These are phyloP conservation scores for Psammodynastes pulverulentus DNA, from an alignment of 2,113 vertebrate species.

Conservation along the genomic window DNA sequence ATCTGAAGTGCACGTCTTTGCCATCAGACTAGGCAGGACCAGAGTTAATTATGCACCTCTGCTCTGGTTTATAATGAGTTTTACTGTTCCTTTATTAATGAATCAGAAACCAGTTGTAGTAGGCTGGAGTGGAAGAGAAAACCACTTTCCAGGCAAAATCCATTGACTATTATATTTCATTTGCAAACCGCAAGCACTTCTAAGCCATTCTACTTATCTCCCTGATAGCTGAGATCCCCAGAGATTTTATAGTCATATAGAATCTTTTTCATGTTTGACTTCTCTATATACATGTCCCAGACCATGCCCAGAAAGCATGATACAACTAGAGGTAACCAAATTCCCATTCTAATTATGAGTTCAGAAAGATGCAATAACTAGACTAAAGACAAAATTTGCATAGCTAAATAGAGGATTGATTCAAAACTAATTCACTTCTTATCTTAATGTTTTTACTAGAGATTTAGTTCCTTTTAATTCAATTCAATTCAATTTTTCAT, in stretches of 20 bases:
- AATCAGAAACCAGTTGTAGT: constrained; percentile 64
- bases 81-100: constrained; percentile 67
- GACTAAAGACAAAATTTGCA: not conserved
- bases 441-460: not conserved
- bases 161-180: constrained; percentile 28
- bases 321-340: not conserved
- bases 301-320: not conserved
- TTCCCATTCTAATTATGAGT: not conserved
- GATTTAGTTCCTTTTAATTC: not conserved
- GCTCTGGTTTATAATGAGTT: constrained; percentile 61
- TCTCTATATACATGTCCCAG: accelerated
- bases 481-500: too few species aligned
- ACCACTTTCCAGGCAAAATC: constrained; percentile 50
- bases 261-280: not conserved
- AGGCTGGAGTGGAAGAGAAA: constrained; percentile 27
- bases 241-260: not conserved
- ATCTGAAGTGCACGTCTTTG: constrained; percentile 59
- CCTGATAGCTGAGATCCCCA: not conserved
- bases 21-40: constrained; percentile 57
- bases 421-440: not conserved
- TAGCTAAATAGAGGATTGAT: not conserved
- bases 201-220: constrained; percentile 48
- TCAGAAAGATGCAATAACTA: not conserved
- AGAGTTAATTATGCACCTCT: constrained; percentile 60
- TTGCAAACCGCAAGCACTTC: constrained; percentile 51